These are phyloP conservation scores for Anguilla obscura DNA, from an alignment of 2,797 vertebrate species.

Conservation along the genomic window DNA sequence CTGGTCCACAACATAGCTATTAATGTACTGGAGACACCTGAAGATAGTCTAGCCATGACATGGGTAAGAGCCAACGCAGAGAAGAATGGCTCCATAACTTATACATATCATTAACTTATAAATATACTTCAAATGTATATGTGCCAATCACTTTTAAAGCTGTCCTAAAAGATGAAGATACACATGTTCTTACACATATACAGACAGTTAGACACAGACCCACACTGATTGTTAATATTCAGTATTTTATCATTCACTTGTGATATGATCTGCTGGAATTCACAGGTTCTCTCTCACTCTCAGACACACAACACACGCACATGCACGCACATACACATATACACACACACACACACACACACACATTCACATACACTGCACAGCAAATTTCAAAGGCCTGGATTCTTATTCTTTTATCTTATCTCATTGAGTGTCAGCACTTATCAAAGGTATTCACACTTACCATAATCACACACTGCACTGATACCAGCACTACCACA, in stretches of 20 bases:
- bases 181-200: background rate
- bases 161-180: background rate
- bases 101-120: background rate
- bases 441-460: too few species aligned
- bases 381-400: background rate
- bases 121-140: background rate
- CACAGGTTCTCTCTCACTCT: too few species aligned
- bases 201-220: too few species aligned
- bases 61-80: background rate
- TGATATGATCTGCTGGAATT: too few species aligned
- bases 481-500: too few species aligned
- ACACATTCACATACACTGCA: too few species aligned
- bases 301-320: too few species aligned
- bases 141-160: background rate
- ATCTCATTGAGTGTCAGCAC: background rate
- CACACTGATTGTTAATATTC: too few species aligned
- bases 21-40: background rate
- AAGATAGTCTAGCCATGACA: background rate
- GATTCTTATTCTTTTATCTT: background rate
- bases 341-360: too few species aligned
- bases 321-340: too few species aligned
- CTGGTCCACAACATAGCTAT: background rate
- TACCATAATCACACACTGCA: too few species aligned
- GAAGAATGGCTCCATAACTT: background rate
- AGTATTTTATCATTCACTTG: too few species aligned